Evolutionary conservation across 2,888 invertebrate genomes (phyloP).

Genomic region (Prosopocoilus inquinatus): DNA sequence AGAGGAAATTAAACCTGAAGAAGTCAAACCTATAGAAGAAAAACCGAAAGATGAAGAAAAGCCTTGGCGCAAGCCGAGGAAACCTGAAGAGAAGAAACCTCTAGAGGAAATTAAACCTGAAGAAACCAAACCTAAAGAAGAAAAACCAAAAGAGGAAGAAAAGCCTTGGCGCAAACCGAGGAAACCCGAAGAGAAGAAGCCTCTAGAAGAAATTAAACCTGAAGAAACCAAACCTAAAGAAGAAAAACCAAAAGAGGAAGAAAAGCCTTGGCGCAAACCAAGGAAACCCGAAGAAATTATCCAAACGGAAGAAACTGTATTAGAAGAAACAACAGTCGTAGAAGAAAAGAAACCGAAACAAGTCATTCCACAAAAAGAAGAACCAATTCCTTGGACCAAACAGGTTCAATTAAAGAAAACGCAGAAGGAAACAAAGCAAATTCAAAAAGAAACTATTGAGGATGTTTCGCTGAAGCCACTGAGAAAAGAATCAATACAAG

Average conservation of each 20-base stretch:
- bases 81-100: constrained; percentile 6
- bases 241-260: constrained; percentile 8
- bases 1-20: constrained; percentile 26
- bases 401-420: constrained; percentile 57
- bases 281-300: constrained; percentile 22
- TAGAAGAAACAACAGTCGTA: constrained; percentile 40
- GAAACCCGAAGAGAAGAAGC: constrained; percentile 28
- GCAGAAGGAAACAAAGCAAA: constrained; percentile 49
- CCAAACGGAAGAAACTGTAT: constrained; percentile 42
- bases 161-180: constrained; percentile 31
- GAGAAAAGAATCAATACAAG: constrained; percentile 40
- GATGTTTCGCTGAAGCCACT: constrained; percentile 54
- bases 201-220: constrained; percentile 46
- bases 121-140: constrained; percentile 16
- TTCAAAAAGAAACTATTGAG: constrained; percentile 54
- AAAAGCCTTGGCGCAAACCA: constrained; percentile 23
- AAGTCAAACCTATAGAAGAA: constrained; percentile 16
- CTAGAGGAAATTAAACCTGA: constrained; percentile 29
- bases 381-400: constrained; percentile 59
- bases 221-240: too few species aligned
- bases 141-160: constrained; percentile 32
- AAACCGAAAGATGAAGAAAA: constrained; percentile 33
- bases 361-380: constrained; percentile 19
- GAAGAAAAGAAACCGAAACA: neutral
- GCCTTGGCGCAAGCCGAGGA: constrained; percentile 30